Percentiles rank a stretch among this genome's conserved stretches.
Evolutionary conservation across 2,888 invertebrate species (phyloP).

Genomic region (Epinotia nisella): DNA sequence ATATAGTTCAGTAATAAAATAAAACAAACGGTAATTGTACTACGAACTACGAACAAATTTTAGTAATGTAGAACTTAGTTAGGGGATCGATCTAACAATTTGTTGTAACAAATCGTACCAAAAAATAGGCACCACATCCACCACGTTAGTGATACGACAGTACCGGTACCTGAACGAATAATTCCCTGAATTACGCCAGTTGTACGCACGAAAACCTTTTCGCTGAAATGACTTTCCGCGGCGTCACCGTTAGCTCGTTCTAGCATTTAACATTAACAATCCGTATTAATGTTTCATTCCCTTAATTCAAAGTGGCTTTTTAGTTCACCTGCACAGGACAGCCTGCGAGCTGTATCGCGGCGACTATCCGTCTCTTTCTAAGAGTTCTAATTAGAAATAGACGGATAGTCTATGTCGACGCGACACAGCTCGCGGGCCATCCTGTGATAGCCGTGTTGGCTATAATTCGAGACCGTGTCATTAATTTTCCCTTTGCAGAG

Average conservation of each 20-base stretch:
- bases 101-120: background rate
- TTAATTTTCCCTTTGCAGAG: constrained; percentile 34
- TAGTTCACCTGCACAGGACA: constrained; percentile 30
- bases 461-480: constrained; percentile 31
- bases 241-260: constrained; percentile 12
- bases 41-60: too few relatives aligned
- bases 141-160: background rate
- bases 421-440: too few relatives aligned
- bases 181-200: background rate
- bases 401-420: too few relatives aligned
- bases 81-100: background rate
- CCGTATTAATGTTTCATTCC: constrained; percentile 27
- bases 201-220: constrained; percentile 23
- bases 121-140: background rate
- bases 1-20: too few relatives aligned
- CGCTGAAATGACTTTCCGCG: constrained; percentile 15
- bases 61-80: too few relatives aligned
- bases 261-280: constrained; percentile 8
- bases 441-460: too few relatives aligned
- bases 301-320: constrained; percentile 28
- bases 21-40: too few relatives aligned
- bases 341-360: too few relatives aligned
- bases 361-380: too few relatives aligned
- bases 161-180: background rate
- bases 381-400: too few relatives aligned